Conservation (phyloP, 2,797 vertebrate genomes). For the Limosa lapponica region DNA sequence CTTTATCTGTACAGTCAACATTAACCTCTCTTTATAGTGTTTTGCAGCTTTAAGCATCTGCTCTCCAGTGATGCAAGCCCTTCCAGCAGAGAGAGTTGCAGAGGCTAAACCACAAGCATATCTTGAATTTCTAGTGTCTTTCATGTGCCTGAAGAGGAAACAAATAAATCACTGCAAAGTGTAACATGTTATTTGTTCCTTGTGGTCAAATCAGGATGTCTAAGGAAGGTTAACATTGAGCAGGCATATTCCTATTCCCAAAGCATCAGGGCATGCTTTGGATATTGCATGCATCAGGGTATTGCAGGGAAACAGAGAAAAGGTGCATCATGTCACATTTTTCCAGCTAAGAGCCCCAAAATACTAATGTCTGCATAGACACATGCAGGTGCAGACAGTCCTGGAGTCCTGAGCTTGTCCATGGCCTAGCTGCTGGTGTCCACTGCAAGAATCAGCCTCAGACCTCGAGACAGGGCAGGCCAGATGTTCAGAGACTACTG, state of each 20-base stretch:
- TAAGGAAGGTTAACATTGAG: not conserved
- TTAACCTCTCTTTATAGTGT: not conserved
- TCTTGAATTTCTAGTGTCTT: not conserved
- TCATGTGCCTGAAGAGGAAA: not conserved
- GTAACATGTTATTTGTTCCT: not conserved
- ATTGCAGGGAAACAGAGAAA: not conserved
- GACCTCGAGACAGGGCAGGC: not conserved
- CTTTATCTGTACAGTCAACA: not conserved
- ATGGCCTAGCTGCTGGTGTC: not conserved
- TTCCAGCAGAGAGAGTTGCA: not conserved
- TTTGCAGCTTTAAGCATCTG: not conserved
- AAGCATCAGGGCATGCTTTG: not conserved
- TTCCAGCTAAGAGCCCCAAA: not conserved
- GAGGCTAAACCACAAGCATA: not conserved
- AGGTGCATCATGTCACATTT: not conserved
- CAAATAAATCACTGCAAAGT: not conserved
- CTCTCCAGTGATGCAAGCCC: not conserved
- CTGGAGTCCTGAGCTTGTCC: not conserved
- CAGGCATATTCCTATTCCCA: not conserved
- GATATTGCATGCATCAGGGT: not conserved
- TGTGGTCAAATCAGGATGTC: rapidly evolving
- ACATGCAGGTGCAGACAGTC: not conserved
- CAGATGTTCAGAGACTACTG: not conserved
- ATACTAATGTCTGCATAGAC: not conserved
- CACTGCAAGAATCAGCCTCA: not conserved